Conservation (phyloP, 2,113 vertebrate genomes). For the Condylura cristata region DNA sequence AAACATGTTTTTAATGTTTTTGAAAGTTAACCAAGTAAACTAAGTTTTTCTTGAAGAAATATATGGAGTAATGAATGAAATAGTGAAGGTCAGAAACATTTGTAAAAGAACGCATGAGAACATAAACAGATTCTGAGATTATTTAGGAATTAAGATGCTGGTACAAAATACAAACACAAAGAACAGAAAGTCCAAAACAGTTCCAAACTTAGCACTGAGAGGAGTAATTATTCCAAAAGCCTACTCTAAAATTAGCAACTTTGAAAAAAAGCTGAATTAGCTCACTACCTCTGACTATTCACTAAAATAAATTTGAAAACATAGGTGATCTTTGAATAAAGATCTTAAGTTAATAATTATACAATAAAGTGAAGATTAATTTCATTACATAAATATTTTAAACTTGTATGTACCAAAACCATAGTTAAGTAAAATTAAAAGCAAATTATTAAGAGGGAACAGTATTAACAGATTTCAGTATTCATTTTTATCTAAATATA, state of each 20-base stretch:
- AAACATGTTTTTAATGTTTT: neutral
- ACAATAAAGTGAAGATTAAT: neutral
- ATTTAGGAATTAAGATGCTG: neutral
- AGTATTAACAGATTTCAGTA: neutral
- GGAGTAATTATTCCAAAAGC: neutral
- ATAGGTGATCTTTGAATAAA: neutral
- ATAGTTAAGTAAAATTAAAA: conserved; percentile 31
- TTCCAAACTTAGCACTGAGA: neutral
- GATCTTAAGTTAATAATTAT: neutral
- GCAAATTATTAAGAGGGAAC: neutral
- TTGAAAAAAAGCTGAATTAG: neutral
- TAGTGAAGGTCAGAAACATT: neutral
- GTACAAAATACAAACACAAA: neutral
- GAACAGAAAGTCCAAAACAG: neutral
- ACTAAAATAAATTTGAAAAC: neutral
- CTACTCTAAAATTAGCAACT: neutral
- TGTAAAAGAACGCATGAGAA: neutral
- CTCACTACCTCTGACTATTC: neutral
- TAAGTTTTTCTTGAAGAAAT: neutral
- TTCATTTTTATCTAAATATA: neutral
- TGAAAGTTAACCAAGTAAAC: neutral
- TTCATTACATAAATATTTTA: neutral
- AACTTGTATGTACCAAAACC: neutral
- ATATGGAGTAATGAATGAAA: too few relatives aligned
- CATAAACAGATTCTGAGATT: neutral